Evolutionary conservation across 1,140 invertebrate species (phyloP).

Genomic region (Hypothenemus hampei): DNA sequence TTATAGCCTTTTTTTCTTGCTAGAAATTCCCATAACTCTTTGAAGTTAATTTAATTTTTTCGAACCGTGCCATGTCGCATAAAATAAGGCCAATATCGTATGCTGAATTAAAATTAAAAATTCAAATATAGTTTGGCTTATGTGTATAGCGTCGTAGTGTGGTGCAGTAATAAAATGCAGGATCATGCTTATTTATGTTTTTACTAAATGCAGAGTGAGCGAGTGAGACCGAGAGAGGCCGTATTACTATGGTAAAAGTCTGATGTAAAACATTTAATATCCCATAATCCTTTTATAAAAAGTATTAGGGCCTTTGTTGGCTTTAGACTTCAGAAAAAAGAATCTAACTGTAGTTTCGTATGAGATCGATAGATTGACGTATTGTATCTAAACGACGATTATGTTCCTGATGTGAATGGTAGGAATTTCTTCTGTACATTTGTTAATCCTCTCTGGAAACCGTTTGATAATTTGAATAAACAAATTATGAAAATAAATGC

Average conservation of each 20-base stretch:
- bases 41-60: no score
- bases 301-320: conserved; percentile 23
- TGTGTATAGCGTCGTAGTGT: conserved; percentile 19
- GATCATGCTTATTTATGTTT: conserved; percentile 27
- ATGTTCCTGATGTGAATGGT: no score
- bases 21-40: no score
- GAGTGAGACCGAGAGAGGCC: no score
- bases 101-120: conserved; percentile 26
- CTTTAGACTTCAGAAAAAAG: conserved; percentile 11
- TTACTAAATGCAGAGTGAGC: conserved; percentile 25
- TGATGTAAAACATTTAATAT: conserved; percentile 24
- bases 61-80: no score
- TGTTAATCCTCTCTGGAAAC: no score
- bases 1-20: no score
- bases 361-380: conserved; percentile 1
- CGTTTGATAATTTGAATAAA: not conserved
- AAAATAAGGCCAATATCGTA: no score
- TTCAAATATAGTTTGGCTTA: conserved; percentile 27
- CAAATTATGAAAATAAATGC: not conserved
- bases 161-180: conserved; percentile 25
- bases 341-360: conserved; percentile 17
- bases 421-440: no score
- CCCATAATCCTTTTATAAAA: conserved; percentile 24
- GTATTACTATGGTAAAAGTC: conserved; percentile 24
- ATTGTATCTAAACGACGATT: no score